These are phyloP conservation scores for Microtus oregoni DNA, from an alignment of 2,113 vertebrate species.

Conservation along the genomic window DNA sequence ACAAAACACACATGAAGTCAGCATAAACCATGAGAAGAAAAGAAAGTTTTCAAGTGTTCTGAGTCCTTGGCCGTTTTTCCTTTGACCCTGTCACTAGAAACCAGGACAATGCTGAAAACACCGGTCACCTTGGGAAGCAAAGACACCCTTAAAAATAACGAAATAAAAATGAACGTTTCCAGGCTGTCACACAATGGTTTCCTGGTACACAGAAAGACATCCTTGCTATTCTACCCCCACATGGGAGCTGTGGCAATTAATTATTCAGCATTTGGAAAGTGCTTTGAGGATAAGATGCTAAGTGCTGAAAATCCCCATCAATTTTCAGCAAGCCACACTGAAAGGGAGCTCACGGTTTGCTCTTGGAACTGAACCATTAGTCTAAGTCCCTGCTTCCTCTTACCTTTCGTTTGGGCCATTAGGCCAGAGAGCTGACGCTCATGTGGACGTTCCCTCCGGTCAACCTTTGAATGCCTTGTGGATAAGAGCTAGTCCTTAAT, in stretches of 20 bases:
- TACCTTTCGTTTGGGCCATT: constrained; percentile 60
- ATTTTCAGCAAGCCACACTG: constrained; percentile 71
- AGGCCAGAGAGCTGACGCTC: constrained; percentile 37
- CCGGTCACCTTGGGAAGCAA: constrained; percentile 72
- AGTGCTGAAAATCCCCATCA: constrained; percentile 79
- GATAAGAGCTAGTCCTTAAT: background rate
- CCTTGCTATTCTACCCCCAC: constrained; percentile 66
- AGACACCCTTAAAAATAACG: constrained; percentile 78
- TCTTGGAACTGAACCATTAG: constrained; percentile 57
- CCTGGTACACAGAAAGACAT: constrained; percentile 78
- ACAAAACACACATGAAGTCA: background rate
- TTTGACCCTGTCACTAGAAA: constrained; percentile 42
- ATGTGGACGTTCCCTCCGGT: background rate
- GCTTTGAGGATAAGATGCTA: constrained; percentile 70
- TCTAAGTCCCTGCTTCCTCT: constrained; percentile 35
- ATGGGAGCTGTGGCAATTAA: constrained; percentile 67
- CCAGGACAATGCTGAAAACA: constrained; percentile 10
- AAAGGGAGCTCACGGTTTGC: constrained; percentile 70
- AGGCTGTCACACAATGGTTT: constrained; percentile 74
- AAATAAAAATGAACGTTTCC: constrained; percentile 73
- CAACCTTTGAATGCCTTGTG: background rate
- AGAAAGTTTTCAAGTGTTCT: constrained; percentile 12
- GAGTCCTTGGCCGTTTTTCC: constrained; percentile 27
- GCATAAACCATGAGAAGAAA: background rate
- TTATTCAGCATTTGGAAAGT: constrained; percentile 81